phyloP scores from a whole-genome alignment of 1,140 invertebrate genomes.

The Rhizoglyphus robini region DNA sequence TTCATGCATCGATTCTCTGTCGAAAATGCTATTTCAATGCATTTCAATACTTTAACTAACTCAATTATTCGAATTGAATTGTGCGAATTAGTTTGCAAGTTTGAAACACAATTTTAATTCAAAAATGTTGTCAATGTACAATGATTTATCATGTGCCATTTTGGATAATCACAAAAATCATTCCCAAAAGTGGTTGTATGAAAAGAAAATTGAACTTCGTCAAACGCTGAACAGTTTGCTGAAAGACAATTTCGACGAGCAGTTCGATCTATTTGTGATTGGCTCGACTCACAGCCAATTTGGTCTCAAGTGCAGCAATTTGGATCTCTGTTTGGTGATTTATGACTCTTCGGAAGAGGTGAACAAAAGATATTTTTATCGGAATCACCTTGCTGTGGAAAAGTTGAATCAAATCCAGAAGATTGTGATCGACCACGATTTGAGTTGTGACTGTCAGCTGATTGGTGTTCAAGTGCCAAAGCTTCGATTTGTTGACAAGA shows the following conservation, averaged over 20 bases:
- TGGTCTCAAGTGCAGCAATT: slow-evolving; percentile 73
- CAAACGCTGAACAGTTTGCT: background rate
- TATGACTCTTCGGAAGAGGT: slow-evolving; percentile 42
- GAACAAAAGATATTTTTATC: slow-evolving; percentile 42
- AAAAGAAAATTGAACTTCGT: background rate
- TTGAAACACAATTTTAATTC: too few relatives aligned
- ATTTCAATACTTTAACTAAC: too few relatives aligned
- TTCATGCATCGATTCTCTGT: too few relatives aligned
- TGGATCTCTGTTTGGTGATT: slow-evolving; percentile 86
- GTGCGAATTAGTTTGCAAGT: too few relatives aligned
- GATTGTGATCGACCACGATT: background rate
- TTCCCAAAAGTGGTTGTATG: background rate
- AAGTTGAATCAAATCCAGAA: slow-evolving; percentile 7
- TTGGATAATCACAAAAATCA: too few relatives aligned
- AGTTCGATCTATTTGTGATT: slow-evolving; percentile 58
- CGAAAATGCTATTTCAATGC: too few relatives aligned
- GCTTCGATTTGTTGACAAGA: slow-evolving; percentile 62
- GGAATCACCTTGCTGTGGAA: background rate
- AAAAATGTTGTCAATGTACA: too few relatives aligned
- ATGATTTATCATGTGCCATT: too few relatives aligned
- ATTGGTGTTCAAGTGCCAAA: slow-evolving; percentile 86
- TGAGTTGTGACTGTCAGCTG: slow-evolving; percentile 36
- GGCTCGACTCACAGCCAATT: slow-evolving; percentile 94
- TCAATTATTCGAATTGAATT: too few relatives aligned
- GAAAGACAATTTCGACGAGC: background rate